Evolutionary conservation across 2,113 vertebrate species (phyloP).

Genomic region (Ophthalmolycus amberensis): DNA sequence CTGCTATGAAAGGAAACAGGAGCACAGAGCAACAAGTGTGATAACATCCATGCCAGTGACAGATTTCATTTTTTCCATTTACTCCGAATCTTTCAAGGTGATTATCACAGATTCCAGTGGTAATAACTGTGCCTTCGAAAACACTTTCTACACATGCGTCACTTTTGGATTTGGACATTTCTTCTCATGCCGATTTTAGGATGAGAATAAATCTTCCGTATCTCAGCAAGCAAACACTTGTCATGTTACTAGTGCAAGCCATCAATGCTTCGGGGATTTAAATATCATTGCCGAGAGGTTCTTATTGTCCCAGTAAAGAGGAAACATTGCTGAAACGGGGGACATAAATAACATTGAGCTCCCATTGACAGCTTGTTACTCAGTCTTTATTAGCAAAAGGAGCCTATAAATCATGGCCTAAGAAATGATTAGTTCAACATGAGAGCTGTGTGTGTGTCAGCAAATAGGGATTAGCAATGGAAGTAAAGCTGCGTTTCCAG

Average conservation of each 20-base stretch:
- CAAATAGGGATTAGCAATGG: constrained; percentile 6
- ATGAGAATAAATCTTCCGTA: constrained; percentile 36
- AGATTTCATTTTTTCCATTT: neutral
- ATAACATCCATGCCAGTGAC: neutral
- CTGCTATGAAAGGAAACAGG: constrained; percentile 13
- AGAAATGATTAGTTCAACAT: constrained; percentile 66
- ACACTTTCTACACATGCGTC: neutral
- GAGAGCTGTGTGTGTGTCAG: constrained; percentile 56
- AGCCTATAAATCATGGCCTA: constrained; percentile 66
- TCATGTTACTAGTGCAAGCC: constrained; percentile 3
- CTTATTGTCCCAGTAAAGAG: constrained; percentile 39
- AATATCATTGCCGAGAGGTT: constrained; percentile 34
- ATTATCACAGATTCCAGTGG: neutral
- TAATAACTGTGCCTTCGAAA: neutral
- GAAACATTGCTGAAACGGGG: constrained; percentile 36
- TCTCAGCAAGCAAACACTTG: constrained; percentile 39
- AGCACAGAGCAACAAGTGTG: constrained; percentile 6
- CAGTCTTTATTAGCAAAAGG: constrained; percentile 72
- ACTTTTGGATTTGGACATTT: neutral
- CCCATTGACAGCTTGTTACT: constrained; percentile 71
- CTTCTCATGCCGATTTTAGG: neutral
- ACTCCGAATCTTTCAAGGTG: neutral
- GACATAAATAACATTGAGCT: constrained; percentile 68
- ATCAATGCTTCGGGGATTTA: constrained; percentile 24
- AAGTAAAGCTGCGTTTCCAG: neutral